Conservation (phyloP, 1,140 invertebrate genomes). For the Caenorhabditis latens region DNA sequence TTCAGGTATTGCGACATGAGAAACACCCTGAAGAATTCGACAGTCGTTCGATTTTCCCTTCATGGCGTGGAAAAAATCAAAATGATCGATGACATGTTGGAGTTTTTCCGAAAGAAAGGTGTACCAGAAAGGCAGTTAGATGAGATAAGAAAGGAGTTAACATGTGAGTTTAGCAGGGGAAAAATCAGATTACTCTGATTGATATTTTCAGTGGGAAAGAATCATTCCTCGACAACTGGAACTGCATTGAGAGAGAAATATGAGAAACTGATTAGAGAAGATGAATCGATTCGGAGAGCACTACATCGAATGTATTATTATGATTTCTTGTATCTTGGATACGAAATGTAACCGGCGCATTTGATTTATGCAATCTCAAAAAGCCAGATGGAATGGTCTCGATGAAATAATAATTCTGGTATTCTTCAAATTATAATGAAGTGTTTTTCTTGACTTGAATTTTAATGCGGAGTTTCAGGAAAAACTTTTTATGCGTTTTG, state of each 20-base stretch:
- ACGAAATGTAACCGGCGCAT: neutral
- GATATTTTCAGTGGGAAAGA: neutral
- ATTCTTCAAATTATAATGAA: no score
- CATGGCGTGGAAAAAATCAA: neutral
- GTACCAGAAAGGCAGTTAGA: neutral
- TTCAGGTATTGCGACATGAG: slow-evolving; percentile 20
- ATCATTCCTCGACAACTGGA: neutral
- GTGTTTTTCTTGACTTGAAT: no score
- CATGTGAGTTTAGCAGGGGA: neutral
- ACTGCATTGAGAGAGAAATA: neutral
- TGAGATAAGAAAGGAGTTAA: neutral
- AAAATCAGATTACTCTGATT: neutral
- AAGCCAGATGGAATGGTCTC: no score
- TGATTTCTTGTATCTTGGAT: slow-evolving; percentile 5
- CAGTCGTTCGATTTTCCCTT: neutral
- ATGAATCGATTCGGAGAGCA: slow-evolving; percentile 1
- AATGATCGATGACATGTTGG: neutral
- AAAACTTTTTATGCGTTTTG: neutral
- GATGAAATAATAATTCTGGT: no score
- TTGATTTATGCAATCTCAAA: no score
- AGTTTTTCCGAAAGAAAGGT: neutral
- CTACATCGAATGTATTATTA: neutral
- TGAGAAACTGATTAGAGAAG: neutral
- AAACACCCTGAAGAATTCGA: slow-evolving; percentile 4
- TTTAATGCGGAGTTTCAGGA: no score